Evolutionary conservation across 2,113 vertebrate genomes (phyloP).

Genomic region (Bubo scandiacus): DNA sequence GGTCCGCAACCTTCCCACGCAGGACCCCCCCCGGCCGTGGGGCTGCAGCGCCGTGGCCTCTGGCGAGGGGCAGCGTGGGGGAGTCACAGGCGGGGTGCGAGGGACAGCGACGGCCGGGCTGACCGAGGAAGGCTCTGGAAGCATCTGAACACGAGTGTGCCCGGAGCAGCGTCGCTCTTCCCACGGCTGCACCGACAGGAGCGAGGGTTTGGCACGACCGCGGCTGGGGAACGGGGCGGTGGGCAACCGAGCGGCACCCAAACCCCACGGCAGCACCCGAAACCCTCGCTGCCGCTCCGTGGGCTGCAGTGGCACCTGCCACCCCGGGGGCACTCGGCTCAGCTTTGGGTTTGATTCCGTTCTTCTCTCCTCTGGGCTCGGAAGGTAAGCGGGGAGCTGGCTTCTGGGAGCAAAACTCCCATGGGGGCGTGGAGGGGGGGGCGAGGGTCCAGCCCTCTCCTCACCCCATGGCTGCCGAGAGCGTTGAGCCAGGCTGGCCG

Average conservation of each 20-base stretch:
- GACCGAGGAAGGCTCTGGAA: neutral
- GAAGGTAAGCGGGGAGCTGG: neutral
- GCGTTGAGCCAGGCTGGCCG: neutral
- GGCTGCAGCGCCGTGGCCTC: neutral
- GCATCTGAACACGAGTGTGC: neutral
- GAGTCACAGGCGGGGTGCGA: neutral
- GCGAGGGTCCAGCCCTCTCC: accelerated
- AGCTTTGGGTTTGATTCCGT: neutral
- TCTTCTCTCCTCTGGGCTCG: neutral
- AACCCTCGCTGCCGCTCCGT: accelerated
- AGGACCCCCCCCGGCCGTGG: neutral
- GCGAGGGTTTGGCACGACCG: neutral
- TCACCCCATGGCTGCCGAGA: accelerated
- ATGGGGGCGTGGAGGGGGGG: neutral
- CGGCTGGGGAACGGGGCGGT: accelerated
- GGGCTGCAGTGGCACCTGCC: neutral
- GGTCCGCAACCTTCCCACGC: neutral
- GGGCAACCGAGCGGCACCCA: neutral
- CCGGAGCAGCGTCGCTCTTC: accelerated
- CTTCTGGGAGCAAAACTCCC: neutral
- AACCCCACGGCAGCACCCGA: accelerated
- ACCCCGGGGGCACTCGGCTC: neutral
- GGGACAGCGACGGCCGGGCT: accelerated
- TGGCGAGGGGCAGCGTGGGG: neutral
- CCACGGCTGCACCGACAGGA: accelerated